Base-by-base conservation (phyloP, 2,113 vertebrate genomes). In the Sinocyclocheilus anophthalmus region DNA sequence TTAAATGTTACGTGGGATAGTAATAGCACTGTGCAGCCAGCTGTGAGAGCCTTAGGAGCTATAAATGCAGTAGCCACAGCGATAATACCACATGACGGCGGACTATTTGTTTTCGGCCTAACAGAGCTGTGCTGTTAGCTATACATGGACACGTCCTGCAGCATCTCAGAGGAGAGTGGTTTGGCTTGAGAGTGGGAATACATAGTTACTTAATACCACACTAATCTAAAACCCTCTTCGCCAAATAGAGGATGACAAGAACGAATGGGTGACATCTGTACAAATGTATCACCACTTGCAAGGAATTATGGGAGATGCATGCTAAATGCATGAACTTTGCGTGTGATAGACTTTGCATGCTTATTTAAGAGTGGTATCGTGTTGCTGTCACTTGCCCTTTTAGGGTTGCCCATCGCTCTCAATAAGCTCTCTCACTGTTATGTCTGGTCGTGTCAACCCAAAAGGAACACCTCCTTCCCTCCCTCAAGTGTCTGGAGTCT, bases 351-450 rank as follows among this genome's bases (percentile, higher is more conserved):
- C 50, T 76, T 10, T 48, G 22, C 48, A 48, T 50, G 10, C 70
- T 67, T 78, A 14, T 63, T 80, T 63, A 42, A 14, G 50, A 10
- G 59, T 75, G 26, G 84, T 69, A 81, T 83, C 12, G 70, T 72
- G 33, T 78, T 84, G 83, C 77, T 67, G 81, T 65, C 85, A 50
- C 63, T 33, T 18, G 14, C 65, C 69, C 48, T 82, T 73, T 83
- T 78, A 78, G 72, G 72, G 78, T 69, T 63, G 75, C 20, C 45
- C 6, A 18, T 57, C 8, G 13, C 39, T 22, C 72, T 69, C 33
- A 53, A 18, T 48, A 61, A 86, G 75, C 50, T 48, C n/a, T 24
- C 61, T 73, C 57, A 73, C 87, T 83, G 53, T 83, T 69, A 24
- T 65, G 50, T 76, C 22, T 24, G 14, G 78, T 77, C 42, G 42